These are phyloP conservation scores for Cecropterus lyciades DNA, from an alignment of 1,140 invertebrate genomes.

Conservation along the genomic window DNA sequence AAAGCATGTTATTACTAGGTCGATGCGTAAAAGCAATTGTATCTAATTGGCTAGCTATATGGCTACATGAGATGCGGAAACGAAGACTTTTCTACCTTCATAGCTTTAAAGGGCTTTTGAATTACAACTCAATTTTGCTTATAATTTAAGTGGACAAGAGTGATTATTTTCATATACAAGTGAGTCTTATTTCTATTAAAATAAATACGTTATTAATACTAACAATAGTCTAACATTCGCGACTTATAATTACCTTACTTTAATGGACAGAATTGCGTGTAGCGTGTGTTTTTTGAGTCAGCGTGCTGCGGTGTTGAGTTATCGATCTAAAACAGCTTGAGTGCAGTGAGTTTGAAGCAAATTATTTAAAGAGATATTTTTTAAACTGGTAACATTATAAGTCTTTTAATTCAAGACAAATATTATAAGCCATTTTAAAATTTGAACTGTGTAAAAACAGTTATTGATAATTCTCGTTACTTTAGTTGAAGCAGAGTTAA, in stretches of 20 bases:
- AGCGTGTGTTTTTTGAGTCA: constrained; percentile 63
- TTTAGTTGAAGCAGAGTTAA: constrained; percentile 1
- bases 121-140: constrained; percentile 50
- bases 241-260: constrained; percentile 64
- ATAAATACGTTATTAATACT: constrained; percentile 18
- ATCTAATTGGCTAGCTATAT: neutral
- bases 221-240: constrained; percentile 42
- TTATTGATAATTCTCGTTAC: neutral
- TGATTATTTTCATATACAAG: constrained; percentile 68
- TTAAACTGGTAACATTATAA: constrained; percentile 19
- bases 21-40: constrained; percentile 20
- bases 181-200: constrained; percentile 39
- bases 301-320: constrained; percentile 52
- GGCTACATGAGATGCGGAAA: constrained; percentile 8
- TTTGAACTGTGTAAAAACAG: constrained; percentile 3
- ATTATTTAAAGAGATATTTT: constrained; percentile 14
- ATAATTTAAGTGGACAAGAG: constrained; percentile 72
- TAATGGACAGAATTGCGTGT: constrained; percentile 83
- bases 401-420: neutral
- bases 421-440: neutral
- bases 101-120: neutral
- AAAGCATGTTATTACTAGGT: constrained; percentile 12
- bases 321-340: constrained; percentile 35
- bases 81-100: neutral
- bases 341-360: constrained; percentile 32